These are phyloP conservation scores for Phasianus colchicus DNA, from an alignment of 2,113 vertebrate species.

Conservation along the genomic window DNA sequence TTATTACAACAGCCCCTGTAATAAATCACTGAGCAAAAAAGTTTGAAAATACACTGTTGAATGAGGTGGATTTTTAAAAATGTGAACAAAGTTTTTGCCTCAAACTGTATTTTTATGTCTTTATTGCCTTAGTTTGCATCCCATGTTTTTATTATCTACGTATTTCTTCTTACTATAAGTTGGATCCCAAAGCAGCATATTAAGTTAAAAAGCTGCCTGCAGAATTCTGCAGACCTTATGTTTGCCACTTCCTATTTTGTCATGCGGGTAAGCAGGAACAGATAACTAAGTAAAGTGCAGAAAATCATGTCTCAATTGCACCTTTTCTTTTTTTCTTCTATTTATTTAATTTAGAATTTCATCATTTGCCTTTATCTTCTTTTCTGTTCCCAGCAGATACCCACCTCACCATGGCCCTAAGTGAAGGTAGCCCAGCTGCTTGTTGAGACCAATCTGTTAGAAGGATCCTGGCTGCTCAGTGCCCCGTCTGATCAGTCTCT, in stretches of 20 bases:
- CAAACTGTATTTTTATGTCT: constrained; percentile 68
- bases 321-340: neutral
- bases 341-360: neutral
- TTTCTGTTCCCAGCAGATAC: neutral
- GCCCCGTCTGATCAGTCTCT: neutral
- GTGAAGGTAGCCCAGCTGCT: neutral
- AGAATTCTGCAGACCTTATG: constrained; percentile 42
- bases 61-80: constrained; percentile 67
- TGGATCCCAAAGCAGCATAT: neutral
- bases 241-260: constrained; percentile 48
- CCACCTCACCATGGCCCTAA: neutral
- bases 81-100: constrained; percentile 68
- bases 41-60: constrained; percentile 64
- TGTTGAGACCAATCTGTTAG: neutral
- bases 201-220: constrained; percentile 23
- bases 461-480: neutral
- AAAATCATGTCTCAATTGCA: neutral
- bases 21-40: constrained; percentile 71
- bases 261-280: constrained; percentile 12
- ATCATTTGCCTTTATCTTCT: neutral
- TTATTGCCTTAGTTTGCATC: constrained; percentile 74
- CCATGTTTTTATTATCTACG: constrained; percentile 74
- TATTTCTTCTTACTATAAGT: constrained; percentile 59
- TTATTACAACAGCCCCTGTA: constrained; percentile 61
- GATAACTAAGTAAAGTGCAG: neutral